phyloP scores from a whole-genome alignment of 2,888 invertebrate genomes.

The Himalopsyche tibetana region DNA sequence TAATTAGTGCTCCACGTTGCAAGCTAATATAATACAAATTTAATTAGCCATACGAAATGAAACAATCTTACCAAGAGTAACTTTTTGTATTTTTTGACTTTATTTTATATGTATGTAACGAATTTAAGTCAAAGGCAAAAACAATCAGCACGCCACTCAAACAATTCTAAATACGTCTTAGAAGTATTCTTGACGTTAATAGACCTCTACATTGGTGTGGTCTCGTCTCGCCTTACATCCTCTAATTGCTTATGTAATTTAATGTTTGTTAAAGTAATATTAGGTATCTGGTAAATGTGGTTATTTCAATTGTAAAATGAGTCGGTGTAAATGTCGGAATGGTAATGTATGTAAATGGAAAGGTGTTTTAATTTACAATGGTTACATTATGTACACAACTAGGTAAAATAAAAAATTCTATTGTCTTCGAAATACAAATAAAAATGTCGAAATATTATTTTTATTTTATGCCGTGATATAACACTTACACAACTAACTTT shows the following conservation, averaged over 20 bases:
- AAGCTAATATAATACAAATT: no score
- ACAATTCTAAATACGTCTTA: not conserved
- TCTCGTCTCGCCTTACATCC: not conserved
- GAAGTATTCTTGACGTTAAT: not conserved
- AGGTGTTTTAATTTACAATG: not conserved
- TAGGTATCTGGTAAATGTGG: not conserved
- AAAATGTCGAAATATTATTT: no score
- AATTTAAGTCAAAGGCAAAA: not conserved
- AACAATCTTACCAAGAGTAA: no score
- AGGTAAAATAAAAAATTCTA: no score
- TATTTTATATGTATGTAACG: no score
- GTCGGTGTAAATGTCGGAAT: not conserved
- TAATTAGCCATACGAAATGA: no score
- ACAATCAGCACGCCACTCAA: conserved; percentile 13
- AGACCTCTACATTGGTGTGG: not conserved
- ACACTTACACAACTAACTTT: no score
- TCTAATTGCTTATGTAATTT: not conserved
- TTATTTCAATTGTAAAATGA: not conserved
- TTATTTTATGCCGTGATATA: no score
- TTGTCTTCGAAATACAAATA: no score
- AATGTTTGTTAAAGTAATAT: not conserved
- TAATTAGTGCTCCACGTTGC: no score
- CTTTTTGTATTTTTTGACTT: no score
- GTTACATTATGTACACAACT: no score
- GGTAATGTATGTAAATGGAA: conserved; percentile 5